Base-by-base conservation (phyloP, 2,113 vertebrate genomes). In the Corythoichthys haematopterus region DNA sequence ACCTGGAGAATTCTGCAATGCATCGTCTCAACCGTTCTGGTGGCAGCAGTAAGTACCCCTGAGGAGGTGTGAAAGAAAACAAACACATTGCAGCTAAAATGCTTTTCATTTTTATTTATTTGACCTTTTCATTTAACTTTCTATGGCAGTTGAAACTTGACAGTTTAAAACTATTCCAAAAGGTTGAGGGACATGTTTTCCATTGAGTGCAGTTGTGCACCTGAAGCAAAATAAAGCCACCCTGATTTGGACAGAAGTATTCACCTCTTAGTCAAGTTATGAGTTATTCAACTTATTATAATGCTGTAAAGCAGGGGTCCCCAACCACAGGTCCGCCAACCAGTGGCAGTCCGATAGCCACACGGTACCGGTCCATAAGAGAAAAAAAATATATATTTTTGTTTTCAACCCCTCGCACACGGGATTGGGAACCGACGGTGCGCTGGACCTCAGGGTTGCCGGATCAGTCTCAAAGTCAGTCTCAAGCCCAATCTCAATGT, bases 11-110 rank as follows among this genome's bases (percentile, higher is more conserved):
- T 13, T 78, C 90, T 3, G 65, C 77, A 0, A 81, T 91, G 80
- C 93, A 91, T 70, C 92, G 90, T 64, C 79, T 85, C 79, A 92
- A 81, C 80, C 91, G 92, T 67, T 35, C 88, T 2, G 87, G 92
- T 66, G 85, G 91, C 80, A 95, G 90, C 84, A 89, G 96, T 99
- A 85, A 96, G 96, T 93, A 83, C 16, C 64, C 20, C 2, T 65
- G 52, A 48, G 35, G 10, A 50, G 45, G 15, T 16, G n/a, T 33
- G 43, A 33, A 28, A 48, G 4, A 69, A 53, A 55, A 33, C 7
- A 59, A 65, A 57, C 43, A 61, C 10, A 40, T 16, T 14, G 48
- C 15, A 6, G 3, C 3, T 47, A 6, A 52, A 71, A 13, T 46
- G 15, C 35, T 51, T 36, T 2, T 11, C 3, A 36, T 16, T 48